Evolutionary conservation across 2,888 invertebrate genomes (phyloP), one percentile per base, ranked within the genome.

Genomic region (Loripinus fragilis): DNA sequence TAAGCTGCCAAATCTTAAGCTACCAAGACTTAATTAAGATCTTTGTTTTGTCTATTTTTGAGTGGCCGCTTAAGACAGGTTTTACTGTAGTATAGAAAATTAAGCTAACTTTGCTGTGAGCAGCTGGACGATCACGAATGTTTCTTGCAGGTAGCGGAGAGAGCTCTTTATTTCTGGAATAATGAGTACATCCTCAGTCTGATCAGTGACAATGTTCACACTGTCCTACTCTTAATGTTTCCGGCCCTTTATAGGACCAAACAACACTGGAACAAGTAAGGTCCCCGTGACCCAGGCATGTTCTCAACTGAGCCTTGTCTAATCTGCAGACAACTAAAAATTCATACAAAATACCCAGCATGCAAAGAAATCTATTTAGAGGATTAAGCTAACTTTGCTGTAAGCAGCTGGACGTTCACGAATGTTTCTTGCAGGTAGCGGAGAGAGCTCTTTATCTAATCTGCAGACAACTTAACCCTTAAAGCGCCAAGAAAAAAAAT

Each of bases 221-320:
- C 98, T 93, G 98, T 99, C 94, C 97, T 99, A 96, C 99, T 99
- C 90, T 99, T 99, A 91, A 99, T 99, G 98, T 99, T 99, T 95
- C 99, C 99, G 85, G 98, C 99, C 87, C 95, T 99, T 93, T 99
- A 99, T 95, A 97, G 98, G 93, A 98, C 98, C 94, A 99, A 99
- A 95, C 98, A 99, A 94, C 99, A 99, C 95, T 99, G 99, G 99
- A 99, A 99, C 95, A 99, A 99, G 93, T 93, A 91, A 91, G 91
- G 55, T 67, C 77, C 69, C 42, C 17, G 10, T 33, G 33, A 33
- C 10, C 15, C 28, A 52, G 28, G 52, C 52, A 52, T 52, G 52
- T 20, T 64, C 20, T 55, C 35, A 0, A 66, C 25, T 30, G 28
- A 60, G 38, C 38, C 38, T 8, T 38, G 38, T 38, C n/a, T n/a